phyloP scores from a whole-genome alignment of 2,797 vertebrate genomes.

The Hydrocynus forskahlii region DNA sequence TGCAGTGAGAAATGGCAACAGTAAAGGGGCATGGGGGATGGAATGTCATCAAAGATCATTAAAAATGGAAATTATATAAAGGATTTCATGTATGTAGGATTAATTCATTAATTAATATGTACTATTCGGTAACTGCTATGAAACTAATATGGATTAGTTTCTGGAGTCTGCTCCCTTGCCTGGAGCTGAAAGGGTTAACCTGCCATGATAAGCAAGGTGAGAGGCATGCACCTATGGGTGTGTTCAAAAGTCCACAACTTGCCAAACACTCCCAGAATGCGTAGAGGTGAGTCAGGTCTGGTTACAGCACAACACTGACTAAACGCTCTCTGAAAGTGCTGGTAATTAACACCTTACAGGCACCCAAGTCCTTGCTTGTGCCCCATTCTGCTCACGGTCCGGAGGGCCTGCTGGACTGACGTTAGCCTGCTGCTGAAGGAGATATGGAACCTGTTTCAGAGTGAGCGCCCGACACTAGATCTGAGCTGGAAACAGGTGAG shows the following conservation, averaged over 20 bases:
- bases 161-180: not conserved
- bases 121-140: no score
- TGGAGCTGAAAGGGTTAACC: conserved; percentile 25
- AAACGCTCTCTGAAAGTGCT: conserved; percentile 68
- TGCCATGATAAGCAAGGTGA: conserved; percentile 4
- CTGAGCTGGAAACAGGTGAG: conserved; percentile 55
- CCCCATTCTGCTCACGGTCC: conserved; percentile 37
- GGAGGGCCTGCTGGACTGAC: conserved; percentile 2
- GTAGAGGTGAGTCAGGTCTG: conserved; percentile 77
- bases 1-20: conserved; percentile 18
- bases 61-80: no score
- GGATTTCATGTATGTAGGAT: no score
- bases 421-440: not conserved
- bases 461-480: conserved; percentile 44
- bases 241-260: conserved; percentile 54
- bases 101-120: no score
- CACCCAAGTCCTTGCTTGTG: conserved; percentile 42
- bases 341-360: conserved; percentile 64
- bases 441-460: conserved; percentile 40
- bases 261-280: conserved; percentile 78
- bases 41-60: no score
- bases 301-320: conserved; percentile 67
- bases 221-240: conserved; percentile 56
- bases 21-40: no score
- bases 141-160: no score